Conservation (phyloP, 2,888 invertebrate genomes). For the Aphidoletes aphidimyza region DNA sequence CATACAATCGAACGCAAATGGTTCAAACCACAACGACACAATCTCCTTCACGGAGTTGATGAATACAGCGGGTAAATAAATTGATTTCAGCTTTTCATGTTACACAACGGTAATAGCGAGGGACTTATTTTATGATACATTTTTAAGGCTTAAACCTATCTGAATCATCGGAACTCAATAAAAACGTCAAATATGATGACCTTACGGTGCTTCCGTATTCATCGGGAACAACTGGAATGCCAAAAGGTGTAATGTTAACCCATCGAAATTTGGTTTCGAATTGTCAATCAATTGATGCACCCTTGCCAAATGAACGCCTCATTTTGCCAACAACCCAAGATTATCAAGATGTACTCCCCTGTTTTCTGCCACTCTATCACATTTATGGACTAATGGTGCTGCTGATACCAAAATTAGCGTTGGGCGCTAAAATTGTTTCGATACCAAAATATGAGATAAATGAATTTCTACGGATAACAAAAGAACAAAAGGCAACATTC, state of each 20-base stretch:
- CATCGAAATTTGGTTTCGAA: constrained; percentile 67
- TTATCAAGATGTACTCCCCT: constrained; percentile 74
- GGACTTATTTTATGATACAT: too few species aligned
- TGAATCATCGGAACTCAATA: neutral
- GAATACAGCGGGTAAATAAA: constrained; percentile 63
- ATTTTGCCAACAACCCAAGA: constrained; percentile 61
- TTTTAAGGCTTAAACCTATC: constrained; percentile 3
- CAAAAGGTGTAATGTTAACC: constrained; percentile 79
- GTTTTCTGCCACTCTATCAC: constrained; percentile 84
- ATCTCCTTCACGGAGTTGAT: constrained; percentile 73
- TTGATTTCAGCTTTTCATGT: neutral
- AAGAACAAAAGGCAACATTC: constrained; percentile 72
- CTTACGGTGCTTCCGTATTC: constrained; percentile 79
- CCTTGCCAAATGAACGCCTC: constrained; percentile 59
- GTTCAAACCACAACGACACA: constrained; percentile 69
- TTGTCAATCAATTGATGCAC: constrained; percentile 62
- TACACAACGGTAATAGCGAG: neutral
- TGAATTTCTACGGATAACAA: constrained; percentile 73
- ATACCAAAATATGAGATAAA: constrained; percentile 80
- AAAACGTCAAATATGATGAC: constrained; percentile 67
- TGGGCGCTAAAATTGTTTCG: constrained; percentile 75
- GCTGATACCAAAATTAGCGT: constrained; percentile 70
- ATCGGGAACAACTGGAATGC: constrained; percentile 82
- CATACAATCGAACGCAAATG: constrained; percentile 67
- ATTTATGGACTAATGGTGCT: constrained; percentile 78